Percentiles rank a stretch among this genome's conserved stretches.
Conservation (phyloP, 2,113 vertebrate genomes). For the Salvelinus alpinus region DNA sequence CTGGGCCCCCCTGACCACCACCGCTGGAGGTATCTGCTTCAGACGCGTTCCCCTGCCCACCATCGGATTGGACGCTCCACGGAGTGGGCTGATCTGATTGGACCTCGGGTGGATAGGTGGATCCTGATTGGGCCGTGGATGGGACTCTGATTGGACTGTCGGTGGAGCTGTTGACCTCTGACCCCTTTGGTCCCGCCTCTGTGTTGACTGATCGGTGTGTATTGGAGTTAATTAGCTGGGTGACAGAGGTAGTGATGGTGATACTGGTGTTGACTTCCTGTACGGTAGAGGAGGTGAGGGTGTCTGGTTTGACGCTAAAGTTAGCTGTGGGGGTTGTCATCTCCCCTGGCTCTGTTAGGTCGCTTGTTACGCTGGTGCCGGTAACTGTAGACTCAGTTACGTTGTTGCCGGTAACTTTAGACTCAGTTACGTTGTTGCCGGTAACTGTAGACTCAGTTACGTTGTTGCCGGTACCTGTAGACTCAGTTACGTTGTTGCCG, state of each 20-base stretch:
- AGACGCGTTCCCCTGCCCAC: background rate
- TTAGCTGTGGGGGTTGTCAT: constrained; percentile 6
- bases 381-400: background rate
- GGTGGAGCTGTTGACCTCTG: background rate
- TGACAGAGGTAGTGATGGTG: background rate
- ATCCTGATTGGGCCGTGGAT: background rate
- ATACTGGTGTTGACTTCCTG: background rate
- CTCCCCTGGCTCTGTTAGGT: background rate
- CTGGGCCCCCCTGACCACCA: background rate
- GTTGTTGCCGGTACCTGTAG: background rate
- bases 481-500: background rate
- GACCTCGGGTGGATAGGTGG: background rate
- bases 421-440: background rate
- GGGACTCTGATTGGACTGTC: background rate
- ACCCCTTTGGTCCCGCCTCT: background rate
- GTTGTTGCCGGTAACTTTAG: background rate
- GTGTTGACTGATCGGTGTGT: background rate
- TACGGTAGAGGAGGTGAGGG: background rate
- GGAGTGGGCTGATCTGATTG: background rate
- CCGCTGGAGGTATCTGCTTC: background rate
- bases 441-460: background rate
- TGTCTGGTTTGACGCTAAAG: background rate
- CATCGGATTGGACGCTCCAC: background rate
- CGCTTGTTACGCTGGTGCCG: background rate
- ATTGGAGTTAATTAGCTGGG: background rate